These are phyloP conservation scores for Channallabes apus DNA, from an alignment of 2,797 vertebrate species.

Conservation along the genomic window DNA sequence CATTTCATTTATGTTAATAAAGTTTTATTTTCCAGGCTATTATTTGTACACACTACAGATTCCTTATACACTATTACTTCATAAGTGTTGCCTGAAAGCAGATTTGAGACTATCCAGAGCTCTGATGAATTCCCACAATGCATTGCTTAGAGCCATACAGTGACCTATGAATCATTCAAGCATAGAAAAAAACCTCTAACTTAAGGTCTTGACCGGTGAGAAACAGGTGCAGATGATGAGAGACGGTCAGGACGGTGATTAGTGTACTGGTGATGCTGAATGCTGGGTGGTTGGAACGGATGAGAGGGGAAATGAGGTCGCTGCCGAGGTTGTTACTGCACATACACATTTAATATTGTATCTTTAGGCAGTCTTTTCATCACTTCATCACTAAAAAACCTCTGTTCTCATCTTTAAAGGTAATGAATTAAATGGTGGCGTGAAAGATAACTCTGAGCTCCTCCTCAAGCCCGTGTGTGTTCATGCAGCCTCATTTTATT, in stretches of 20 bases:
- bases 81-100: not conserved
- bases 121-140: not conserved
- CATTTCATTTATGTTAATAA: not conserved
- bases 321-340: no score
- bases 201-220: no score
- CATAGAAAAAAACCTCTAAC: no score
- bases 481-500: not conserved
- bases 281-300: no score
- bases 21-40: not conserved
- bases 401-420: not conserved
- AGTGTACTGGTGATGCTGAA: no score
- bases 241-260: no score
- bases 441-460: slow-evolving; percentile 35
- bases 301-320: no score
- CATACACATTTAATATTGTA: no score
- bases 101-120: not conserved
- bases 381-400: slow-evolving; percentile 4
- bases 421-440: not conserved
- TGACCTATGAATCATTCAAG: no score
- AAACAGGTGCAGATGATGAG: no score
- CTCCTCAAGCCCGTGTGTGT: not conserved
- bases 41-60: not conserved
- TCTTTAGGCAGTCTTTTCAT: no score
- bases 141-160: not conserved
- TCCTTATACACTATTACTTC: not conserved